Base-by-base conservation (phyloP, 2,113 vertebrate species). In the Arothron firmamentum region DNA sequence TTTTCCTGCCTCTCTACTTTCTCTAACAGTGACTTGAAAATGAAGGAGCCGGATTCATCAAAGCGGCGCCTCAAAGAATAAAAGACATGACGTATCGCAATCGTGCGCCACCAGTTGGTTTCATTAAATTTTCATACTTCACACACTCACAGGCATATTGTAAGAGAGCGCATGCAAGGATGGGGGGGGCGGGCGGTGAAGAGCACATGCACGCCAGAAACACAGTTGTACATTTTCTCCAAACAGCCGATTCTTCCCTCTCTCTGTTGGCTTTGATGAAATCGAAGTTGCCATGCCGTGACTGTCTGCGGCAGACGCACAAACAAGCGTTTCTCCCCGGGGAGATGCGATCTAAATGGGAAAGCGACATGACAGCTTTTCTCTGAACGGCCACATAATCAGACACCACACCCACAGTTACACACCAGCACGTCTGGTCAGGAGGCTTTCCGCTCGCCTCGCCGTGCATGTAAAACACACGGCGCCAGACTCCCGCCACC, bases 201-300 rank as follows among this genome's bases (percentile, higher is more conserved):
- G 38, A 75, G 49, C 69, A 56, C 16, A 21, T 65, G 72, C 62
- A 52, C 62, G 31, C 23, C 51, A 61, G 43, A 52, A 49, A 69
- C 31, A 11, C 72, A 55, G 42, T 55, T 68, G 56, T 19, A 48
- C 67, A 59, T 56, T 67, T 56, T 59, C 57, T 56, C 6, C 76
- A 59, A 75, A 79, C 61, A 16, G 61, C 55, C 42, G 19, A 42
- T 64, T 67, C 38, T 25, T 49, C 67, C 48, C 54, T 58, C 56
- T 69, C 41, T 73, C 56, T 55, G 25, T 64, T 63, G 43, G 65
- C 56, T 69, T 71, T 82, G 82, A 82, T 72, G 83, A 82, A 79
- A 89, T 86, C 8, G 68, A 78, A 83, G 78, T 80, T 89, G 83
- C 83, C 85, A 85, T 75, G 81, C 69, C 81, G 70, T 82, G 80